phyloP scores from a whole-genome alignment of 2,113 vertebrate species.

The Ursus arctos region DNA sequence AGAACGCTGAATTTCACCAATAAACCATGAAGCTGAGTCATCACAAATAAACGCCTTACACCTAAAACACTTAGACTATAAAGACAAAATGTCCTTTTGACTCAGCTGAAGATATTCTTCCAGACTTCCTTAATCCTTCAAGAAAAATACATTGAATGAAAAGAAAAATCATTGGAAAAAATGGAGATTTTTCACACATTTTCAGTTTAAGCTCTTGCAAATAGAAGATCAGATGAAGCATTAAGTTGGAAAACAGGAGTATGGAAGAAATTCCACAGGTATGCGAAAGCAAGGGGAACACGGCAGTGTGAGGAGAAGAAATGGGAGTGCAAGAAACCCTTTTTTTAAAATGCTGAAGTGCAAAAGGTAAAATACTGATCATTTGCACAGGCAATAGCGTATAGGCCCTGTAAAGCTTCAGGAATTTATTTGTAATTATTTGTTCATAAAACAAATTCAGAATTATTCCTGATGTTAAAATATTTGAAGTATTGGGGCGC shows the following conservation, averaged over 20 bases:
- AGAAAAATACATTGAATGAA: neutral
- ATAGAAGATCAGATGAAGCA: constrained; percentile 4
- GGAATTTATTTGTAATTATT: neutral
- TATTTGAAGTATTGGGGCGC: neutral
- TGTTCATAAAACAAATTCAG: neutral
- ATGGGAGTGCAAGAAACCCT: neutral
- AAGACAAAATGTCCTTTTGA: neutral
- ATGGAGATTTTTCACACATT: neutral
- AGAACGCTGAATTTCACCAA: neutral
- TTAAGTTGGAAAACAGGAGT: neutral
- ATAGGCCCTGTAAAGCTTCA: neutral
- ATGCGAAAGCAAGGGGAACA: neutral
- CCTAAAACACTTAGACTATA: neutral
- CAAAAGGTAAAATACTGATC: neutral
- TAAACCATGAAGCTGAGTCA: neutral
- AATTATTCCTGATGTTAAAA: constrained; percentile 28
- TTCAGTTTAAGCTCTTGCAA: constrained; percentile 13
- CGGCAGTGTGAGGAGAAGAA: neutral
- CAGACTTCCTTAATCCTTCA: neutral
- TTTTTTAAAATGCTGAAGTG: neutral
- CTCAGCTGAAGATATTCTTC: neutral
- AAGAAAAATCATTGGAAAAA: neutral
- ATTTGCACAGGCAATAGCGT: neutral
- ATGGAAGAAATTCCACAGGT: neutral
- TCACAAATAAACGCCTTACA: neutral